Evolutionary conservation across 1,140 invertebrate genomes (phyloP).

Genomic region (Musca domestica): DNA sequence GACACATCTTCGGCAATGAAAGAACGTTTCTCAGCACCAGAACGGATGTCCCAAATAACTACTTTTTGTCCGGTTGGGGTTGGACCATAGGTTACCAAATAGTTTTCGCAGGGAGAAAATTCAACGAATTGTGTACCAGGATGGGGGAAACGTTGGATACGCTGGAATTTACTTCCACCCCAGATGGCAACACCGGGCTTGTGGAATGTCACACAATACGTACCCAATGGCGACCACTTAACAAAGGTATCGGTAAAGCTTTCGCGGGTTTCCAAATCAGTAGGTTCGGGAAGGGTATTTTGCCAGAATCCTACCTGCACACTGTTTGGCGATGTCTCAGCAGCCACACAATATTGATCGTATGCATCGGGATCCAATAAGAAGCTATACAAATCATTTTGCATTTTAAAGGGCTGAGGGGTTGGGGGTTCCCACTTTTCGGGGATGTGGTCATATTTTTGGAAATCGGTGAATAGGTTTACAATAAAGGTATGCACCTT

Average conservation of each 20-base stretch:
- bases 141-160: constrained; percentile 90
- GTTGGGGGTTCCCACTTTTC: constrained; percentile 90
- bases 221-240: constrained; percentile 95
- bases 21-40: constrained; percentile 87
- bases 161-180: constrained; percentile 91
- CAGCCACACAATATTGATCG: constrained; percentile 93
- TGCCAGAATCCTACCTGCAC: constrained; percentile 85
- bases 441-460: constrained; percentile 88
- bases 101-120: constrained; percentile 97
- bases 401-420: constrained; percentile 80
- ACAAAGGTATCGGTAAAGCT: constrained; percentile 77
- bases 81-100: constrained; percentile 87
- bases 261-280: constrained; percentile 76
- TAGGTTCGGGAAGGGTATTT: constrained; percentile 86
- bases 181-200: constrained; percentile 92
- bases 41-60: constrained; percentile 92
- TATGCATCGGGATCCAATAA: constrained; percentile 89
- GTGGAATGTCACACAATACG: constrained; percentile 95
- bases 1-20: constrained; percentile 81
- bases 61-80: constrained; percentile 69
- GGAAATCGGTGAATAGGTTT: constrained; percentile 95
- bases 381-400: constrained; percentile 89
- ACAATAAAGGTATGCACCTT: constrained; percentile 94
- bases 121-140: constrained; percentile 91
- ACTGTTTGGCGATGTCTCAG: constrained; percentile 65